Evolutionary conservation across 2,113 vertebrate genomes (phyloP).

Genomic region (Canis aureus): DNA sequence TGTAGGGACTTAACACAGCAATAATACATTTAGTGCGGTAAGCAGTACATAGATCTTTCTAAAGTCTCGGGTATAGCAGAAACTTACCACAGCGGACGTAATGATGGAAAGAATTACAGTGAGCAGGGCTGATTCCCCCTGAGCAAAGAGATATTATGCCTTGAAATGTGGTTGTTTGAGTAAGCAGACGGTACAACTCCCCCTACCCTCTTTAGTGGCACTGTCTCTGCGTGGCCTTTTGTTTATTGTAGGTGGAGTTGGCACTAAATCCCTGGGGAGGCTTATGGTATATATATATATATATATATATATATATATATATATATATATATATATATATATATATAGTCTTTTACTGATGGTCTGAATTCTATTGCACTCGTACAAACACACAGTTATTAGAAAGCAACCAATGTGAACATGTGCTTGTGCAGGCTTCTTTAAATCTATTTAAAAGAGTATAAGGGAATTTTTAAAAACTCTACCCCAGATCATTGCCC

Average conservation of each 20-base stretch:
- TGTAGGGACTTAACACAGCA: not conserved
- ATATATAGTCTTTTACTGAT: not conserved
- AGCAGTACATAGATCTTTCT: not conserved
- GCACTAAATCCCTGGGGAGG: not conserved
- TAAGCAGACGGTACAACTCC: not conserved
- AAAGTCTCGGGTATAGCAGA: not conserved
- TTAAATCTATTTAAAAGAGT: slow-evolving; percentile 23
- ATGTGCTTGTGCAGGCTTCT: not conserved
- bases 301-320: not conserved
- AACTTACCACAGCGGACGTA: not conserved
- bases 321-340: not conserved
- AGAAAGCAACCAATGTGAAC: not conserved
- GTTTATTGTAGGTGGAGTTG: not conserved
- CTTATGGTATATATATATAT: not conserved
- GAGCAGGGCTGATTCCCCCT: not conserved
- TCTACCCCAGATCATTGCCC: not conserved
- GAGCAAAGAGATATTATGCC: not conserved
- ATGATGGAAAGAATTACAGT: not conserved
- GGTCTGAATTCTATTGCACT: slow-evolving; percentile 26
- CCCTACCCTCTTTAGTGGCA: not conserved
- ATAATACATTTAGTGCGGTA: not conserved
- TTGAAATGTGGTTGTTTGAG: not conserved
- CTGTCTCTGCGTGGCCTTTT: slow-evolving; percentile 32
- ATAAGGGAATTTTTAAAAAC: not conserved
- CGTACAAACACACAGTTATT: not conserved